Evolutionary conservation across 2,888 invertebrate genomes (phyloP).

Genomic region (Drosophila putrida): DNA sequence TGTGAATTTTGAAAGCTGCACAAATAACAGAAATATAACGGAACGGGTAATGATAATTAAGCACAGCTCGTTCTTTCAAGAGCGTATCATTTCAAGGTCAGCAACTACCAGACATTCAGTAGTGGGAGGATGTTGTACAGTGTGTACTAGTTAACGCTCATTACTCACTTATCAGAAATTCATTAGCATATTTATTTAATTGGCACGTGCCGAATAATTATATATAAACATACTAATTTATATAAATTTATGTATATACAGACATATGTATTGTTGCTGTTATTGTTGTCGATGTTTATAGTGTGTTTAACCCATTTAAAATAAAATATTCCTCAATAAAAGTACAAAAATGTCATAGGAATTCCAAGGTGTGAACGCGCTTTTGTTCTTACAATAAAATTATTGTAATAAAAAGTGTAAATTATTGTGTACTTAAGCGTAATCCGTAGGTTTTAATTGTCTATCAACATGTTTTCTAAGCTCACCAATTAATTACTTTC

Average conservation of each 20-base stretch:
- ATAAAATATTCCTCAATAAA: constrained; percentile 9
- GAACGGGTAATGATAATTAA: neutral
- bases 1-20: neutral
- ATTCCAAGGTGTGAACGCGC: constrained; percentile 37
- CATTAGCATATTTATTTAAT: neutral
- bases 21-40: constrained; percentile 14
- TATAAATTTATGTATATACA: neutral
- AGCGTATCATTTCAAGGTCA: constrained; percentile 57
- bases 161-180: constrained; percentile 1
- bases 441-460: constrained; percentile 3
- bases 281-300: constrained; percentile 7
- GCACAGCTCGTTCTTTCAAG: neutral
- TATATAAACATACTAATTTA: neutral
- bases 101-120: constrained; percentile 8
- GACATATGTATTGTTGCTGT: constrained; percentile 5
- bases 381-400: constrained; percentile 21
- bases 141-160: constrained; percentile 1
- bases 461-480: neutral
- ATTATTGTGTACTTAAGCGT: constrained; percentile 20
- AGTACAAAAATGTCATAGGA: neutral
- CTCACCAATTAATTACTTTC: neutral
- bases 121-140: constrained; percentile 16
- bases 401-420: constrained; percentile 21
- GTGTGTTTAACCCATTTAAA: constrained; percentile 38
- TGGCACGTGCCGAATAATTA: constrained; percentile 13